Base-by-base conservation (phyloP, 2,888 invertebrate species). In the Pandemis cinnamomeana region DNA sequence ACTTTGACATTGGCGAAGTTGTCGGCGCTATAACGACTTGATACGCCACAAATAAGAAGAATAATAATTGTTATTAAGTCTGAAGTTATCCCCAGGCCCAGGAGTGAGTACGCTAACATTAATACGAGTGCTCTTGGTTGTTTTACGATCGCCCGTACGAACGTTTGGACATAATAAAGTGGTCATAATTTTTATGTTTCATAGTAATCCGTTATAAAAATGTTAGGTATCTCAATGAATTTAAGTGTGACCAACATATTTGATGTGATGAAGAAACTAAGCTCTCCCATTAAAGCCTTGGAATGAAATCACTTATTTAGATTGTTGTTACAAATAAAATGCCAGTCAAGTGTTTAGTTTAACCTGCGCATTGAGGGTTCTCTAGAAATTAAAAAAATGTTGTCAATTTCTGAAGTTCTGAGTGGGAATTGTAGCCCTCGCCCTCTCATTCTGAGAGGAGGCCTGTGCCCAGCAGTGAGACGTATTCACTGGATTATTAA, bases 101-200 rank as follows among this genome's bases (percentile, higher is more conserved):
- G 76, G 76, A 80, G 82, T 80, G 78, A 82, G 81, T 78, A 78
- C 27, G 13, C 79, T 78, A 78, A 72, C 77, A 78, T 79, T 79
- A 78, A 76, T 80, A 78, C 76, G 79, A 82, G 42, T 70, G 66
- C 77, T 75, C 77, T 76, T 80, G 78, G 78, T 78, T 80, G 78
- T 81, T 86, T 87, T 87, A 87, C 81, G 82, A 80, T 79, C 76
- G 71, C 72, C 77, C 79, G 79, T 80, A 78, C 79, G 79, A 81
- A 77, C 78, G 80, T 82, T 80, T 82, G 82, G 78, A 82, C 81
- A 82, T 84, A 84, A 83, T 88, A 87, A 88, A 87, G 83, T 78
- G 77, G 79, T 83, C 83, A 83, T 87, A 80, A 86, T 85, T 86
- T 87, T 87, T 88, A 86, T 85, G 81, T 83, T 84, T 82, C 84